A percentile compares a stretch with the other conserved stretches of the same genome.
Evolutionary conservation across 2,113 vertebrate species (phyloP).

Genomic region (Neotragus moschatus): DNA sequence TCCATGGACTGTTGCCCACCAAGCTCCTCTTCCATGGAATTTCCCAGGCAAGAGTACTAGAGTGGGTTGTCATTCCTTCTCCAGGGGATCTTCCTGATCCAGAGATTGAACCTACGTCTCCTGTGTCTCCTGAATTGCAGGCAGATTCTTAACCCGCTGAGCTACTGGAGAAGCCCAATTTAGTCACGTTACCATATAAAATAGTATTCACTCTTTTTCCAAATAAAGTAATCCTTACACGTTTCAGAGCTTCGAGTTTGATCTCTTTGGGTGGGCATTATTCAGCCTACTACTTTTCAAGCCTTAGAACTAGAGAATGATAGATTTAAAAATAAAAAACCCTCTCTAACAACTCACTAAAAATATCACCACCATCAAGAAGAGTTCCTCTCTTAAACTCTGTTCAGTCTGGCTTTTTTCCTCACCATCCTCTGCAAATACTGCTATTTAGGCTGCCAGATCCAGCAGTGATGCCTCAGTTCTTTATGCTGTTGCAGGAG

Average conservation of each 20-base stretch:
- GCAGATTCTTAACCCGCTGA: neutral
- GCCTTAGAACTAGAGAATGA: neutral
- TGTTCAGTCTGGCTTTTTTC: neutral
- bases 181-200: neutral
- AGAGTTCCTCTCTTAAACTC: neutral
- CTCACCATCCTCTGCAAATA: neutral
- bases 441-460: neutral
- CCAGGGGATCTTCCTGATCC: neutral
- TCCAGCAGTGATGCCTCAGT: neutral
- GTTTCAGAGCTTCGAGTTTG: neutral
- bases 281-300: neutral
- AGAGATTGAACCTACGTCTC: fast-evolving
- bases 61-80: neutral
- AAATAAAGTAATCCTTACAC: neutral
- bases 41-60: neutral
- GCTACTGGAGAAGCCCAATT: neutral
- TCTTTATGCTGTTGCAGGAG: neutral
- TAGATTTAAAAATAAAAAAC: neutral
- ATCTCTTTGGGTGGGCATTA: neutral
- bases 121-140: neutral
- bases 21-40: neutral
- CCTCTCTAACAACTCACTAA: neutral
- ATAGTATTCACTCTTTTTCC: neutral
- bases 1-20: neutral
- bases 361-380: neutral